Conservation (phyloP, 2,888 invertebrate genomes). For the Colletes collaris region DNA sequence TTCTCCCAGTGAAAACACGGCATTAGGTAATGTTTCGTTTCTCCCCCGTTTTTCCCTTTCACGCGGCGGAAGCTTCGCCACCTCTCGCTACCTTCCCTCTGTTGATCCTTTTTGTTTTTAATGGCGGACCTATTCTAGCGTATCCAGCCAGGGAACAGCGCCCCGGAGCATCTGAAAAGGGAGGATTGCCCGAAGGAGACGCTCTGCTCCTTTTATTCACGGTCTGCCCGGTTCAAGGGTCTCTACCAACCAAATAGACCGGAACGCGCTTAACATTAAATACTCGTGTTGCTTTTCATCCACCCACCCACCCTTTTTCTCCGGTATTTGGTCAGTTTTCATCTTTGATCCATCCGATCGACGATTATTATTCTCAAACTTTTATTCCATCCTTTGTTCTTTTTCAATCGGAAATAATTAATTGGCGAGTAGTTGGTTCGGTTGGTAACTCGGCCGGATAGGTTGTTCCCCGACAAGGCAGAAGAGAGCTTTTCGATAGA, state of each 20-base stretch:
- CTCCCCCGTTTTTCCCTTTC: conserved; percentile 25
- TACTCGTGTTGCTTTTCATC: conserved; percentile 50
- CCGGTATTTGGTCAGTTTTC: conserved; percentile 25
- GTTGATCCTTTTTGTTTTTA: conserved; percentile 52
- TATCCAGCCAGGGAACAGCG: conserved; percentile 45
- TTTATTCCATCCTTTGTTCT: no score
- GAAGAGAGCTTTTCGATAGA: conserved; percentile 53
- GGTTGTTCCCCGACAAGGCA: neutral
- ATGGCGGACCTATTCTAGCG: conserved; percentile 45
- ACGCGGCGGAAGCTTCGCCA: conserved; percentile 35
- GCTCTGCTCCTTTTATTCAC: conserved; percentile 42
- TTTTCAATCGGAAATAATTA: neutral
- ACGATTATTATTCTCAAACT: no score
- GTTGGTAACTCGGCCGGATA: no score
- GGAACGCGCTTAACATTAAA: conserved; percentile 59
- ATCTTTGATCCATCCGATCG: no score
- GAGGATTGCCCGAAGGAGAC: conserved; percentile 60
- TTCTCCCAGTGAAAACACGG: conserved; percentile 59
- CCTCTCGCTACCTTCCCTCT: conserved; percentile 20
- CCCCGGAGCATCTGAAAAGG: conserved; percentile 45
- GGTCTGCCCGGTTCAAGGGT: conserved; percentile 32
- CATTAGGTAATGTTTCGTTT: conserved; percentile 64
- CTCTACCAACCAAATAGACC: conserved; percentile 54
- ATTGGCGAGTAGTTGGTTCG: neutral
- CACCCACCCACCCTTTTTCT: conserved; percentile 33